Base-by-base conservation (phyloP, 2,797 vertebrate genomes). In the Neostethus bicornis region DNA sequence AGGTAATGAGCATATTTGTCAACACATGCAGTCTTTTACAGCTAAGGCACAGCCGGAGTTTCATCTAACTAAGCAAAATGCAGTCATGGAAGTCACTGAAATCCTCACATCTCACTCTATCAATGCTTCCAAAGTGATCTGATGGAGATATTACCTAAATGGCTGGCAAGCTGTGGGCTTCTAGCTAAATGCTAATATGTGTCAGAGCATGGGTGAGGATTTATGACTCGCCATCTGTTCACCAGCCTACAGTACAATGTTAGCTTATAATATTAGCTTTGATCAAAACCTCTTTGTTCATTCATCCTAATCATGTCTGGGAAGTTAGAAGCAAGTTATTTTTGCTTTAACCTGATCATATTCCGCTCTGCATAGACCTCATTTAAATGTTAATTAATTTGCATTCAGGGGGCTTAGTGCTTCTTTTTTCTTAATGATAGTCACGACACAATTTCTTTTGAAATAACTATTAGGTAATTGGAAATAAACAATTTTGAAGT, bases 151-250 rank as follows among this genome's bases (percentile, higher is more conserved):
- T 92, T 92, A 91, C 85, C 88, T 89, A 91, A 91, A 93, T 91
- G 89, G 89, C 87, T 91, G 86, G 87, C 91, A 92, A 90, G 89
- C 91, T 90, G 90, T 83, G 87, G 81, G 85, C 90, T 86, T 84
- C 91, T 91, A 90, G 90, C 89, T 84, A 90, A 91, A 92, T 91
- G 91, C 91, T 92, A 93, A 92, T 92, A 87, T 88, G 88, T 92
- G 90, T 92, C 92, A 92, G 90, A 85, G 87, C 78, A 81, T 51
- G 84, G 80, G 64, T 61, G 66, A 87, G 90, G 88, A 93, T 93
- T 93, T 90, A 93, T 92, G 88, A 83, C 87, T 81, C 80, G 43
- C 91, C 92, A 93, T 93, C 92, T 93, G 92, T 88, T 92, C 91
- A 86, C 81, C 87, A 84, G 88, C 90, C 87, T 89, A 91, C 84